phyloP scores from a whole-genome alignment of 2,113 vertebrate species.

The Oenanthe oenanthe region DNA sequence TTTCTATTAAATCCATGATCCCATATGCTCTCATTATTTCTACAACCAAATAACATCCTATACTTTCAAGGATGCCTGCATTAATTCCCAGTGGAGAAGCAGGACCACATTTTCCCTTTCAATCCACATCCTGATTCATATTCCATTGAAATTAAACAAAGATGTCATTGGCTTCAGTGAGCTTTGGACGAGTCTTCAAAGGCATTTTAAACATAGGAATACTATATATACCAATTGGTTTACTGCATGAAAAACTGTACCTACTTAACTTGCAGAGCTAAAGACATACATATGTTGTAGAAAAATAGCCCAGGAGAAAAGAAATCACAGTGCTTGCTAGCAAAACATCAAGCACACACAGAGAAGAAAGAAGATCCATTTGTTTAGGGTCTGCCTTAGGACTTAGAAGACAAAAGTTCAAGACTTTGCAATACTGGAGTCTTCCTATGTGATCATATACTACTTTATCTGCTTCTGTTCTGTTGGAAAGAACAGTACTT shows the following conservation, averaged over 20 bases:
- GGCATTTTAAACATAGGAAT: neutral
- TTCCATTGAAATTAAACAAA: constrained; percentile 36
- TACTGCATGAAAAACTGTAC: neutral
- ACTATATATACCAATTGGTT: neutral
- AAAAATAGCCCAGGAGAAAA: neutral
- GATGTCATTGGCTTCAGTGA: neutral
- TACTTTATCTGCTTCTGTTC: neutral
- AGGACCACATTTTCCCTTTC: neutral
- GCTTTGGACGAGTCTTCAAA: neutral
- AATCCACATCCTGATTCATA: neutral
- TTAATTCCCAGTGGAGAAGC: neutral
- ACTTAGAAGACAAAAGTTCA: neutral
- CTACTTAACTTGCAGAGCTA: neutral
- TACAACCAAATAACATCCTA: neutral
- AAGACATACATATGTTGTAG: neutral
- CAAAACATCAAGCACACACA: neutral
- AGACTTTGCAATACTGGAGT: neutral
- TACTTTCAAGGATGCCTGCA: neutral
- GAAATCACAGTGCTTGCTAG: neutral
- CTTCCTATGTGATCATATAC: neutral
- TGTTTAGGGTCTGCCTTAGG: neutral
- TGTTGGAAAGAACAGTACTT: neutral
- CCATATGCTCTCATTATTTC: neutral
- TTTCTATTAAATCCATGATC: neutral
- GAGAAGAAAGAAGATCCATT: neutral